Percentiles rank a stretch among this genome's conserved stretches.
Conservation (phyloP, 2,113 vertebrate genomes). For the Trematocara nigrifrons region DNA sequence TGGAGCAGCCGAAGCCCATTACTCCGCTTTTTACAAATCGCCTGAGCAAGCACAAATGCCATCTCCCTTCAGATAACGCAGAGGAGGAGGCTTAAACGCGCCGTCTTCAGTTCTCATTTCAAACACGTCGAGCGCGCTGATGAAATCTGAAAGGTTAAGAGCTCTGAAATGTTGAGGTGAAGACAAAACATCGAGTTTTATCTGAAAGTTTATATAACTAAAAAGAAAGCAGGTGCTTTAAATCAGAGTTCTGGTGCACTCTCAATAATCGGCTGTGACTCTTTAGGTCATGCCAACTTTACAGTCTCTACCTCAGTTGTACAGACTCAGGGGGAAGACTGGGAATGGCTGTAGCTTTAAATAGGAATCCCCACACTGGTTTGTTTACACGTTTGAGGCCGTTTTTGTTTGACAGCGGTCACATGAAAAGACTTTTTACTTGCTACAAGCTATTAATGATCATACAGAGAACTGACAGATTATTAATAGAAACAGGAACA, state of each 20-base stretch:
- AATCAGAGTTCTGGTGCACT: background rate
- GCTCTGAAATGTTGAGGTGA: background rate
- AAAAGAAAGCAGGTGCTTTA: background rate
- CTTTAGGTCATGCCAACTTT: background rate
- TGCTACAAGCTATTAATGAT: background rate
- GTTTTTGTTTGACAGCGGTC: accelerated
- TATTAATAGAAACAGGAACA: background rate
- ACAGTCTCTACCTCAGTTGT: background rate
- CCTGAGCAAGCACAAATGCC: constrained; percentile 22
- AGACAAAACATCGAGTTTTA: background rate
- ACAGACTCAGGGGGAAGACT: background rate
- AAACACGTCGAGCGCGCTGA: background rate
- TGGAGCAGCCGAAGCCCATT: background rate
- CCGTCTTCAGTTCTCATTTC: background rate
- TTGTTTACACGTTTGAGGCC: background rate
- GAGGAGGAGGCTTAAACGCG: background rate
- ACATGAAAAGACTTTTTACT: background rate
- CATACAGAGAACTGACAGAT: background rate
- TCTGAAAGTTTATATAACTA: background rate
- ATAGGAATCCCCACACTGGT: background rate
- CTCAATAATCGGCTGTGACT: background rate
- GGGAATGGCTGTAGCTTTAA: background rate
- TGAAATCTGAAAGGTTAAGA: background rate
- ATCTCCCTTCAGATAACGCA: background rate
- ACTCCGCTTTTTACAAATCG: background rate